A percentile compares a stretch with the other conserved stretches of the same genome.
phyloP scores from a whole-genome alignment of 1,140 invertebrate genomes.

The Chionoecetes opilio region DNA sequence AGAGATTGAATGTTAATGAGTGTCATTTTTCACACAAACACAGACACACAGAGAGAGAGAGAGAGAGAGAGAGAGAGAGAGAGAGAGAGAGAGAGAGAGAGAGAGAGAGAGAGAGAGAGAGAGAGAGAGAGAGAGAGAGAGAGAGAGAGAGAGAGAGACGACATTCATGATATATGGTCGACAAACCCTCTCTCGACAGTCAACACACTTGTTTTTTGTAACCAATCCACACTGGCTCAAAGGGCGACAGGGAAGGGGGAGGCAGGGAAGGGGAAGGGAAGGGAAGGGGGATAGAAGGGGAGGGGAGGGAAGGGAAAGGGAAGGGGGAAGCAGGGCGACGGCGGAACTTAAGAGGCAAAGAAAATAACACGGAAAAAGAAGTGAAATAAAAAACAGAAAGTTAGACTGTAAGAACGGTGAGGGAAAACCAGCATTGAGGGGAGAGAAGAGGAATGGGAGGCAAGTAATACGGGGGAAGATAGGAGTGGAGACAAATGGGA shows the following conservation, averaged over 20 bases:
- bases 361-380: background rate
- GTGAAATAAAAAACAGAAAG: background rate
- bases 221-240: slow-evolving; percentile 2
- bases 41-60: background rate
- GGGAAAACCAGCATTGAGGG: background rate
- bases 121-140: too few relatives aligned
- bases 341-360: background rate
- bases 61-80: background rate
- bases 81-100: too few relatives aligned
- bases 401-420: background rate
- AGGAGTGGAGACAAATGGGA: background rate
- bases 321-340: background rate
- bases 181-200: background rate
- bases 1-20: slow-evolving; percentile 9
- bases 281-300: too few relatives aligned
- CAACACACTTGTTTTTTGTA: background rate
- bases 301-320: too few relatives aligned
- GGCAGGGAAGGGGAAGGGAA: background rate
- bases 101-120: too few relatives aligned
- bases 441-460: background rate
- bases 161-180: background rate
- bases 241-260: background rate
- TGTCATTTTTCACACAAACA: slow-evolving; percentile 19
- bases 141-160: too few relatives aligned
- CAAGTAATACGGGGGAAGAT: background rate